These are phyloP conservation scores for Tenthredo notha DNA, from an alignment of 2,888 invertebrate genomes.

Conservation along the genomic window DNA sequence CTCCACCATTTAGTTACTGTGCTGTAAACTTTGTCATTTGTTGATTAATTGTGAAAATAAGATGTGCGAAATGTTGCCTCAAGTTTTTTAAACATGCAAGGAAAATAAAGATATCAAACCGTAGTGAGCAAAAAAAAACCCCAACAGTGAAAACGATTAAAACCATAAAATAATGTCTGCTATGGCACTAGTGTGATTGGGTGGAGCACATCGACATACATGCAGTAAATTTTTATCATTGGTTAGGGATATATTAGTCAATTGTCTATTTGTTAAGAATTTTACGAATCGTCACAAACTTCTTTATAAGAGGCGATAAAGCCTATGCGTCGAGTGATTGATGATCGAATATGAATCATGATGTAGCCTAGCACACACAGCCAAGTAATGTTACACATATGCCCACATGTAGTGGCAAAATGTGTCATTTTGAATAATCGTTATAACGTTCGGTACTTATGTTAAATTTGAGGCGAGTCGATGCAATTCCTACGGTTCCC, in stretches of 20 bases:
- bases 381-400: conserved; percentile 74
- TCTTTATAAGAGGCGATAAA: conserved; percentile 11
- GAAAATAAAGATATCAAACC: neutral
- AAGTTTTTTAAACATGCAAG: neutral
- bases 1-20: neutral
- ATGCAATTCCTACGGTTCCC: conserved; percentile 74
- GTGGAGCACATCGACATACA: conserved; percentile 59
- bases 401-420: conserved; percentile 61
- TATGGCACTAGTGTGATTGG: conserved; percentile 71
- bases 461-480: conserved; percentile 68
- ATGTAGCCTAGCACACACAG: conserved; percentile 77
- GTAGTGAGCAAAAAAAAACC: neutral
- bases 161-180: conserved; percentile 57
- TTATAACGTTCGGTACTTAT: conserved; percentile 60
- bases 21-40: neutral
- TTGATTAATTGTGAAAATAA: neutral
- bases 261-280: conserved; percentile 18
- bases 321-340: conserved; percentile 52
- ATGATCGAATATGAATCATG: conserved; percentile 67
- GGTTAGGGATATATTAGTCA: conserved; percentile 3
- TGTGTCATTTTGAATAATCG: conserved; percentile 61
- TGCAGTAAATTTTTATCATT: conserved; percentile 58
- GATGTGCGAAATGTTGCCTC: neutral
- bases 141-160: neutral
- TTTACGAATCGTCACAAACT: neutral